A percentile compares a stretch with the other conserved stretches of the same genome.
phyloP scores from a whole-genome alignment of 1,140 invertebrate genomes.

The Ceratoteleas bidentatus region DNA sequence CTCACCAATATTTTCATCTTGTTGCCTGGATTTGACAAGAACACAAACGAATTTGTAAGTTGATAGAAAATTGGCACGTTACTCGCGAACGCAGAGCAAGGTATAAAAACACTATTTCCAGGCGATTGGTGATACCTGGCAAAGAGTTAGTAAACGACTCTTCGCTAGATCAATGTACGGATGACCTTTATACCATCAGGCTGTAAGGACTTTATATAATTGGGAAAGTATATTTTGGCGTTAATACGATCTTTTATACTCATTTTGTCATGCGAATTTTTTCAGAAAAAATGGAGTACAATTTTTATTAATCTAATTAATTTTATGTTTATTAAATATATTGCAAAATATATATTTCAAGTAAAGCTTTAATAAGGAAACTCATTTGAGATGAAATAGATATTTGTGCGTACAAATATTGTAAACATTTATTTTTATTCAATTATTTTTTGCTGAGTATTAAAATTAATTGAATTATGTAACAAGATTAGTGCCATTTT shows the following conservation, averaged over 20 bases:
- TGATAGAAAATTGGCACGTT: background rate
- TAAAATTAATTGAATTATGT: no score
- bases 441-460: no score
- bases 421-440: no score
- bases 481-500: no score
- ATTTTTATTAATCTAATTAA: no score
- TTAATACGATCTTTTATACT: constrained; percentile 21
- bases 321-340: no score
- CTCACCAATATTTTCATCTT: no score
- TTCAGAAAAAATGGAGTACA: no score
- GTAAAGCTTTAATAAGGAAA: no score
- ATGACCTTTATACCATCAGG: constrained; percentile 78
- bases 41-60: constrained; percentile 4
- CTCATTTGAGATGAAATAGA: no score
- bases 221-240: constrained; percentile 78
- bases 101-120: constrained; percentile 28
- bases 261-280: constrained; percentile 2
- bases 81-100: background rate
- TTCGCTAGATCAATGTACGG: constrained; percentile 74
- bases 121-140: constrained; percentile 71
- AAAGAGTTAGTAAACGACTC: constrained; percentile 79
- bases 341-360: no score
- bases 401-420: no score
- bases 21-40: background rate
- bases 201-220: constrained; percentile 74